Conservation (phyloP, 2,888 invertebrate species). For the Erebia ligea region DNA sequence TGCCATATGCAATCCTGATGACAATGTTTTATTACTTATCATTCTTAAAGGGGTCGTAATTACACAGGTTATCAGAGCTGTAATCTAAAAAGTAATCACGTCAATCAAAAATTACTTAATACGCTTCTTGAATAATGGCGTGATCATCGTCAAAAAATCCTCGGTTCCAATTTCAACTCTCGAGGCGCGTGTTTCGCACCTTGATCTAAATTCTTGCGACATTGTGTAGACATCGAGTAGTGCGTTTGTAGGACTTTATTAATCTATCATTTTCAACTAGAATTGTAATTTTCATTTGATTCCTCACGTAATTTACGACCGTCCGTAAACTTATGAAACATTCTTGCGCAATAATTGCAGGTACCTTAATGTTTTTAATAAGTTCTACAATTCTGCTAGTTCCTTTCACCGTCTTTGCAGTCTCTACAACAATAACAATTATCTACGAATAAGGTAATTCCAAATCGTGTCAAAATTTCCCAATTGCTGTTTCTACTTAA, state of each 20-base stretch:
- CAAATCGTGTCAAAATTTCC: conserved; percentile 4
- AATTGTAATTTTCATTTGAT: conserved; percentile 10
- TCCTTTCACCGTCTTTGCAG: conserved; percentile 30
- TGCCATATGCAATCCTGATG: neutral
- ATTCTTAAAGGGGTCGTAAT: neutral
- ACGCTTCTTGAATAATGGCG: conserved; percentile 18
- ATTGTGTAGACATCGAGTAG: conserved; percentile 72
- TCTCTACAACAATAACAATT: conserved; percentile 11
- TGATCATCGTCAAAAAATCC: conserved; percentile 77
- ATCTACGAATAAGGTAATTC: neutral
- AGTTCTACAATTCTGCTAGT: conserved; percentile 25
- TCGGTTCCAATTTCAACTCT: conserved; percentile 75
- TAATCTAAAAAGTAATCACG: neutral
- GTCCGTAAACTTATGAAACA: conserved; percentile 34
- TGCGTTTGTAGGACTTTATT: conserved; percentile 60
- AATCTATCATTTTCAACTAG: conserved; percentile 40
- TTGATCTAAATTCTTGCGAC: conserved; percentile 83
- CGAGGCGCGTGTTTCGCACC: conserved; percentile 79
- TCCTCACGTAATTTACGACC: conserved; percentile 21
- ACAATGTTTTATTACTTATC: neutral
- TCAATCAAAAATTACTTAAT: neutral
- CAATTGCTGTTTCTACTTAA: neutral
- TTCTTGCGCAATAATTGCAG: conserved; percentile 25
- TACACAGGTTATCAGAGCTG: too few species aligned
- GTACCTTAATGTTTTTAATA: conserved; percentile 29